Evolutionary conservation across 2,888 invertebrate genomes (phyloP).

Genomic region (Papilio gigon): DNA sequence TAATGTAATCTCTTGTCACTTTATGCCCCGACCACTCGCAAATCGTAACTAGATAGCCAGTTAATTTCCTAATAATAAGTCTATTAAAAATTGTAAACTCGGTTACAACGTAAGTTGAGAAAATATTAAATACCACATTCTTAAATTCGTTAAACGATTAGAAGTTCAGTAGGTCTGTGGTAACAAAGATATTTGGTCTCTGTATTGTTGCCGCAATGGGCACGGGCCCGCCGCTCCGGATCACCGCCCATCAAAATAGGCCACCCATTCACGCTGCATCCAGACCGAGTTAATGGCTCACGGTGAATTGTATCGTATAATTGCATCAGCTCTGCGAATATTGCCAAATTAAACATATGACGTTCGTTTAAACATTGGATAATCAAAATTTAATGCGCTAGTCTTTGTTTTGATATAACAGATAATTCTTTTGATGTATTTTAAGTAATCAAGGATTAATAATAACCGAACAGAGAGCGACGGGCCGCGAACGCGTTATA

Average conservation of each 20-base stretch:
- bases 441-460: neutral
- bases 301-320: conserved; percentile 39
- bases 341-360: conserved; percentile 10
- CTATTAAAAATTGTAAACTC: neutral
- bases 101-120: neutral
- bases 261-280: conserved; percentile 40
- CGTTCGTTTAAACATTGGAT: neutral
- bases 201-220: conserved; percentile 32
- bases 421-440: neutral
- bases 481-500: too few relatives aligned
- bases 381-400: neutral
- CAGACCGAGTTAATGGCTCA: conserved; percentile 39
- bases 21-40: too few relatives aligned
- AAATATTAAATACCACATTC: neutral
- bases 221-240: conserved; percentile 34
- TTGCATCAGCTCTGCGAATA: conserved; percentile 31
- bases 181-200: conserved; percentile 4
- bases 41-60: neutral
- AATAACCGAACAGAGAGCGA: too few relatives aligned
- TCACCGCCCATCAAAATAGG: conserved; percentile 38
- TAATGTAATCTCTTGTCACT: too few relatives aligned
- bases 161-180: conserved; percentile 5
- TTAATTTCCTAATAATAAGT: neutral
- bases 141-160: neutral
- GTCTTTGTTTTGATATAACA: neutral